Evolutionary conservation across 1,140 invertebrate species (phyloP), one percentile per base, ranked within the genome.

Genomic region (Ptiloglossa arizonensis): DNA sequence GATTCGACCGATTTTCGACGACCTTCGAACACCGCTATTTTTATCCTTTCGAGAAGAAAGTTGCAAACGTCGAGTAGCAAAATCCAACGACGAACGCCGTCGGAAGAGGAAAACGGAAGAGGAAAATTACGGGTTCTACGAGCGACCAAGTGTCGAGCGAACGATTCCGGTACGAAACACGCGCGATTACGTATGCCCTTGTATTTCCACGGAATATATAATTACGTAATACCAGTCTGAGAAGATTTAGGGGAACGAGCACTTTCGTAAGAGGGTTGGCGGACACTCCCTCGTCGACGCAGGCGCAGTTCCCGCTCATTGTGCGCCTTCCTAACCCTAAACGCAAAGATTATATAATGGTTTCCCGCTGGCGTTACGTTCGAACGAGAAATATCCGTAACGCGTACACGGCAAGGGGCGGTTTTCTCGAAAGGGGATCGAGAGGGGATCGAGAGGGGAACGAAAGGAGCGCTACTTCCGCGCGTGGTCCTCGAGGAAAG

Each of bases 211-310:
- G 83, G 82, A 89, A 89, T 87, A 89, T 87, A 86, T 90, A 89
- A 90, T 90, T 89, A 90, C 85, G 87, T 87, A 88, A 88, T 88
- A 82, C 85, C 79, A 79, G 84, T 72, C 83, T 81, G 81, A 88
- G 68, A 71, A 86, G 85, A 87, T 90, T 87, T 81, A 85, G 72
- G 68, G 72, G 82, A 83, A 82, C 60, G 72, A 80, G 76, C 64
- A 57, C 76, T 71, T 66, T 74, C 56, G 72, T 15, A 35, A 73
- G 75, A 60, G 82, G 66, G 70, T 83, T 81, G 80, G 64, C 81
- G 73, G 79, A 81, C 83, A 85, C 83, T 87, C 88, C 82, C 86
- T 80, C 75, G 46, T 57, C 62, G 46, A 56, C 70, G 81, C 72
- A 81, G 35, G 79, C 83, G 78, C 79, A 66, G 38, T 60, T 27